Conservation (phyloP, 2,888 invertebrate genomes). For the Campoplex capitator region DNA sequence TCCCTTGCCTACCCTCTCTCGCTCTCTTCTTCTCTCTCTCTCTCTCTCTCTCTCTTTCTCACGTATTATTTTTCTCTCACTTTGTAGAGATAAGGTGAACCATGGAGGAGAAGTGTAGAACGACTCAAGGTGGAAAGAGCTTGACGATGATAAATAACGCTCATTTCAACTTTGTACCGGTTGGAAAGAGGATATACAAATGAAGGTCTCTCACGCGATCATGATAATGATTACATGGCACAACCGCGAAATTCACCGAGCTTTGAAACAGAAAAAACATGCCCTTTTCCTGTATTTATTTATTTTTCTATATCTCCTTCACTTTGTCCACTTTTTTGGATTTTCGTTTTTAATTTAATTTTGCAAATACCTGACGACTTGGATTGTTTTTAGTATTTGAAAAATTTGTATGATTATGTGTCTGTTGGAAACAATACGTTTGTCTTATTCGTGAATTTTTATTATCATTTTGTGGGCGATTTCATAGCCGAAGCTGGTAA, state of each 20-base stretch:
- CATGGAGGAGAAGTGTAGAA: constrained; percentile 66
- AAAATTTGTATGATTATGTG: neutral
- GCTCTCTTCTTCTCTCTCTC: constrained; percentile 51
- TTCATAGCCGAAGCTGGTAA: constrained; percentile 14
- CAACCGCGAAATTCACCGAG: constrained; percentile 37
- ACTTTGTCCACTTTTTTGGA: neutral
- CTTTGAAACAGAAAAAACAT: constrained; percentile 5
- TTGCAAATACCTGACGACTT: neutral
- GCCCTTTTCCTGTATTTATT: neutral
- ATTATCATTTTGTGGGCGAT: neutral
- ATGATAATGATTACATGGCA: constrained; percentile 65
- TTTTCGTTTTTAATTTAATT: neutral
- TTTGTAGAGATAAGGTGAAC: constrained; percentile 31
- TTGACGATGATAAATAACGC: constrained; percentile 80
- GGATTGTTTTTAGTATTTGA: neutral
- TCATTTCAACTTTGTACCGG: constrained; percentile 68
- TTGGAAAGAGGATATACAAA: constrained; percentile 66
- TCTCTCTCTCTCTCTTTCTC: constrained; percentile 41
- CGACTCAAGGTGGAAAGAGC: constrained; percentile 70
- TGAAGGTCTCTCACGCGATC: constrained; percentile 71
- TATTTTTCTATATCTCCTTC: neutral
- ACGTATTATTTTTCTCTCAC: neutral
- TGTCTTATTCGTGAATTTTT: neutral
- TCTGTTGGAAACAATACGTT: neutral
- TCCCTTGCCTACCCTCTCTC: constrained; percentile 59